Conservation (phyloP, 2,797 vertebrate genomes). For the Galaxias olidus region DNA sequence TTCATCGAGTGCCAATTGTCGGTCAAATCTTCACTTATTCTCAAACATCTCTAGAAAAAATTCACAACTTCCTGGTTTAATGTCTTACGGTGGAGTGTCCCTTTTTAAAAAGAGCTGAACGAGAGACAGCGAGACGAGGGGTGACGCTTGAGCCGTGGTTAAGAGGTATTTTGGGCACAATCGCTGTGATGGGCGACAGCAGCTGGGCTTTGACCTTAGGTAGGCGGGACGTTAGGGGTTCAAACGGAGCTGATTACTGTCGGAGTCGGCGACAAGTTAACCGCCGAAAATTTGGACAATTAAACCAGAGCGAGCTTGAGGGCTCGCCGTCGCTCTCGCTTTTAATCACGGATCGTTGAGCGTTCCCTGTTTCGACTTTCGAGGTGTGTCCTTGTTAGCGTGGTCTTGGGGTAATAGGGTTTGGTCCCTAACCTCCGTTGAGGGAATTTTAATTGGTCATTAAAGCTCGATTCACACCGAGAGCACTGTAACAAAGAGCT, state of each 20-base stretch:
- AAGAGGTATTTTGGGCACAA: background rate
- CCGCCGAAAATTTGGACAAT: background rate
- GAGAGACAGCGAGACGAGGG: background rate
- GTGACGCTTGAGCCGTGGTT: background rate
- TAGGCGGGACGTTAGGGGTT: conserved; percentile 3
- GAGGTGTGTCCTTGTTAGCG: background rate
- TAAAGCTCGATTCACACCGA: too few relatives aligned
- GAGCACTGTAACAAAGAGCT: too few relatives aligned
- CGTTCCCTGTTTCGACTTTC: too few relatives aligned
- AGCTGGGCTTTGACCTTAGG: conserved; percentile 6
- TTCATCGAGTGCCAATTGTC: too few relatives aligned
- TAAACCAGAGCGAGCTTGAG: background rate
- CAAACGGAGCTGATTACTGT: background rate
- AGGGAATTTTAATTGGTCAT: too few relatives aligned
- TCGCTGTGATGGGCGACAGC: conserved; percentile 15
- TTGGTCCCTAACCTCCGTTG: too few relatives aligned
- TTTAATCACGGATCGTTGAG: background rate
- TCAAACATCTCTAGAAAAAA: too few relatives aligned
- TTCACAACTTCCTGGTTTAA: too few relatives aligned
- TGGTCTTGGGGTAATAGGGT: too few relatives aligned
- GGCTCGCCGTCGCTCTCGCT: background rate
- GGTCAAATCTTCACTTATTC: too few relatives aligned
- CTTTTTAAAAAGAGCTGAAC: too few relatives aligned
- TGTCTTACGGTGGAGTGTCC: too few relatives aligned
- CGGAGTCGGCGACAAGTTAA: background rate